These are phyloP conservation scores for Leptothorax acervorum DNA, from an alignment of 2,888 invertebrate species.

Conservation along the genomic window DNA sequence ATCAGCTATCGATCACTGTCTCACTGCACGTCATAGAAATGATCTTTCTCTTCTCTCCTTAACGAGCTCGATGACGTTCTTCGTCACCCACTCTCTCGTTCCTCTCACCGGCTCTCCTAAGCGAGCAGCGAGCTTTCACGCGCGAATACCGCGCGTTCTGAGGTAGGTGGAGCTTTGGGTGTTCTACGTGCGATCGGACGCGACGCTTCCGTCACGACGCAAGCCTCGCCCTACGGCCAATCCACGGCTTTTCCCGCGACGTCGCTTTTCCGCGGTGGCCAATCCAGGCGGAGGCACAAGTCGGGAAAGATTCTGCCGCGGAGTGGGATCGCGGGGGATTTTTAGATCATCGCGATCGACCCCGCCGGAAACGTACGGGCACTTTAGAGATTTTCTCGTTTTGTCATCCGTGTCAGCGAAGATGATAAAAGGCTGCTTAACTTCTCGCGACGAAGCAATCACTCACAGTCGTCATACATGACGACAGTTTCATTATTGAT, in stretches of 20 bases:
- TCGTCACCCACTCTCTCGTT: conserved; percentile 46
- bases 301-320: conserved; percentile 26
- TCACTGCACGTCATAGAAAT: conserved; percentile 16
- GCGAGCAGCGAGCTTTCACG: conserved; percentile 24
- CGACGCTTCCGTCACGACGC: conserved; percentile 70
- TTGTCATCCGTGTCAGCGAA: conserved; percentile 34
- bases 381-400: conserved; percentile 47
- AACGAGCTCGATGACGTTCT: conserved; percentile 18
- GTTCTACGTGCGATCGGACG: conserved; percentile 63
- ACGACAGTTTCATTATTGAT: conserved; percentile 19
- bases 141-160: conserved; percentile 63
- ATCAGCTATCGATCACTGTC: conserved; percentile 12
- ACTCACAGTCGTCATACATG: neutral
- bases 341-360: conserved; percentile 52
- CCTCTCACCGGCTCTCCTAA: neutral
- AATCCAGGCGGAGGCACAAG: conserved; percentile 70
- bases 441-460: conserved; percentile 24
- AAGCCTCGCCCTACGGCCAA: conserved; percentile 84
- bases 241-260: conserved; percentile 72
- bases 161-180: conserved; percentile 79
- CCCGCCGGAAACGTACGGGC: conserved; percentile 38
- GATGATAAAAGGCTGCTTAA: conserved; percentile 37
- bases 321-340: conserved; percentile 66
- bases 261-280: conserved; percentile 74
- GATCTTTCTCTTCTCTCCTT: conserved; percentile 21